Evolutionary conservation across 2,113 vertebrate species (phyloP), one percentile per base, ranked within the genome.

Genomic region (Psittacula cyanocephala): DNA sequence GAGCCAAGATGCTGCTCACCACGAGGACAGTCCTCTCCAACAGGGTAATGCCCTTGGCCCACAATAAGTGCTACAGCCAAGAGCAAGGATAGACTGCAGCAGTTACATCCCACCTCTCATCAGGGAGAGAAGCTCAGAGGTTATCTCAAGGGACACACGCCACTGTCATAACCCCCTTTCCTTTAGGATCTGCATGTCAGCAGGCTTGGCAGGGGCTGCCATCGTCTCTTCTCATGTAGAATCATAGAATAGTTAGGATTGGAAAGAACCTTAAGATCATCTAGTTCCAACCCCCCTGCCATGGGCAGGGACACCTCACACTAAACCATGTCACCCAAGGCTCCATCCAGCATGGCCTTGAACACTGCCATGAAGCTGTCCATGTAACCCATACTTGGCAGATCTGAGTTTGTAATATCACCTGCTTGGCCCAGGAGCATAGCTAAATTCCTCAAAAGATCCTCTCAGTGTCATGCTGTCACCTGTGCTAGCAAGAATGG

Each of bases 371-470:
- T 31, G 8, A 16, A 22, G 23, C 22, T 70, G 75, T 20, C 47
- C 2, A 1, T 5, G 14, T 76, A 65, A 25, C 28, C 59, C 39
- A 12, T 25, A 37, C 13, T n/a, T 39, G 63, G 52, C 43, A 91
- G 69, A 23, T 11, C 13, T 1, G 41, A 62, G 72, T 23, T 53
- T 7, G 1, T 11, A 5, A 7, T 0, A 0, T 29, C 0, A 0
- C 57, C 71, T 1, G 6, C 72, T 47, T 2, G 2, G 28, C 6
- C n/a, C 52, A 14, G 81, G 33, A 41, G 44, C 0, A 4, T 12
- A 43, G 76, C 31, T 71, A 0, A 50, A 25, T 17, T 80, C 59
- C 71, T 90, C 17, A 1, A 3, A 4, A 44, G 62, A 81, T 55
- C 47, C 60, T 28, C 31, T 44, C 28, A 6, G 50, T 33, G 19